Percentiles rank a stretch among this genome's conserved stretches.
phyloP scores from a whole-genome alignment of 2,888 invertebrate genomes.

The Habrosyne pyritoides region DNA sequence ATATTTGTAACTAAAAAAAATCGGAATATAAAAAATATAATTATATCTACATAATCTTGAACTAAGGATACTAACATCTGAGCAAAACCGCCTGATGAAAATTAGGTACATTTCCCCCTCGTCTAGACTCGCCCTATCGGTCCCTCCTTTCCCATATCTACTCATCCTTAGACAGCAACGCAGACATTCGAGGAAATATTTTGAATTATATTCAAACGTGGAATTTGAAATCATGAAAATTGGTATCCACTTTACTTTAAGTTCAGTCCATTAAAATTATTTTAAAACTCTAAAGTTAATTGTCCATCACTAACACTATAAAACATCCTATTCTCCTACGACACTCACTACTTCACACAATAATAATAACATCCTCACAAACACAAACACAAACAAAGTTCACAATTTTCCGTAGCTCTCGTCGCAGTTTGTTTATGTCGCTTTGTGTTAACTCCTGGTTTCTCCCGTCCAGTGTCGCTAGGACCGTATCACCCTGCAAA shows the following conservation, averaged over 20 bases:
- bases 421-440: conserved; percentile 76
- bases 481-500: conserved; percentile 79
- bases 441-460: conserved; percentile 73
- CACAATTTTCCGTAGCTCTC: conserved; percentile 56
- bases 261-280: too few relatives aligned
- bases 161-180: background rate
- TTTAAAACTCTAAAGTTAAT: too few relatives aligned
- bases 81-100: background rate
- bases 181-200: background rate
- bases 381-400: conserved; percentile 46
- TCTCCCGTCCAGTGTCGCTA: conserved; percentile 76
- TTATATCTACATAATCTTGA: too few relatives aligned
- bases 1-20: too few relatives aligned
- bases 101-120: background rate
- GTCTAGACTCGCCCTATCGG: conserved; percentile 3
- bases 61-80: background rate
- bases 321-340: background rate
- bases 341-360: background rate
- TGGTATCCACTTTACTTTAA: too few relatives aligned
- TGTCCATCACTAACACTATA: background rate
- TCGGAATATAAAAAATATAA: background rate
- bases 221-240: background rate
- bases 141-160: background rate
- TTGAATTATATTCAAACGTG: background rate
- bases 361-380: conserved; percentile 11